A percentile compares a stretch with the other conserved stretches of the same genome.
Conservation (phyloP, 2,113 vertebrate genomes). For the Sylvia atricapilla region DNA sequence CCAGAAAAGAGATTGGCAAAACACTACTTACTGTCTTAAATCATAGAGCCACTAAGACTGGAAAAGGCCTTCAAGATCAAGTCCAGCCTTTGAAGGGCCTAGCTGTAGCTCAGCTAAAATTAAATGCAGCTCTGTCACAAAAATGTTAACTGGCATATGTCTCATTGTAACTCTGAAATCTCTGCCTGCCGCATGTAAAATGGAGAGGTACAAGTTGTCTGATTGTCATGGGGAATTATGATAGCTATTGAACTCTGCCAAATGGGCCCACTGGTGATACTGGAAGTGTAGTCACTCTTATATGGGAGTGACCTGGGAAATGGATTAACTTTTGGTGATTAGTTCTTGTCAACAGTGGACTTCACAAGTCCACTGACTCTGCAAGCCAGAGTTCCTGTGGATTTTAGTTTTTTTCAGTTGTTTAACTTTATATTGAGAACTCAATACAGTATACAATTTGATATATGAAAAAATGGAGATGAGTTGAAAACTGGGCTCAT, state of each 20-base stretch:
- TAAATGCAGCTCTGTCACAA: not conserved
- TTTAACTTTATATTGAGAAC: not conserved
- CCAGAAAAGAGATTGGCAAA: not conserved
- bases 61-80: not conserved
- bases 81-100: not conserved
- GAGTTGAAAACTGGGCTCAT: not conserved
- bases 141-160: rapidly evolving
- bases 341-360: not conserved
- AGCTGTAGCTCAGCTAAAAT: not conserved
- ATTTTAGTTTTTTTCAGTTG: not conserved
- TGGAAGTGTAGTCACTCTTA: not conserved
- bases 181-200: not conserved
- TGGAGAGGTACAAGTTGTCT: not conserved
- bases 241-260: not conserved
- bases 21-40: not conserved
- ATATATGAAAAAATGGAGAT: not conserved
- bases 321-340: not conserved
- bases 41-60: not conserved
- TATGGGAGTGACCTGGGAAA: not conserved
- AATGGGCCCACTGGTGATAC: not conserved
- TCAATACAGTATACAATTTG: not conserved
- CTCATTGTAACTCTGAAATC: not conserved
- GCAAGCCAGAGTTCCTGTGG: not conserved
- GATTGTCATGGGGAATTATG: not conserved
- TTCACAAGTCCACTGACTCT: not conserved